Conservation (phyloP, 1,140 invertebrate genomes). For the Microplitis mediator region DNA sequence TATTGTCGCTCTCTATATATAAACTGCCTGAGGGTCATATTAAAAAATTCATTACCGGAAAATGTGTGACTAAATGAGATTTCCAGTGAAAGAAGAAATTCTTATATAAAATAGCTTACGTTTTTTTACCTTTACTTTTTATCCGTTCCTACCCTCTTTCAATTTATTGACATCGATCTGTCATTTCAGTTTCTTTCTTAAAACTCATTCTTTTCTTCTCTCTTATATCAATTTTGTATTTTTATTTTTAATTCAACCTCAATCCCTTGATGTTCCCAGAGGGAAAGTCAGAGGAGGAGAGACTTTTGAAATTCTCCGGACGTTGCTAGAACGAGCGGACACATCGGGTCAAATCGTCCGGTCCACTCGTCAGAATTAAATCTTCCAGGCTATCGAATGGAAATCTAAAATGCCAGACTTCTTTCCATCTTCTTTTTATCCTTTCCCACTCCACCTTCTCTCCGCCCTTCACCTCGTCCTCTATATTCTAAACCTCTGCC, state of each 20-base stretch:
- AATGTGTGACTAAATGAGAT: background rate
- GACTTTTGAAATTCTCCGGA: background rate
- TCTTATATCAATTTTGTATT: background rate
- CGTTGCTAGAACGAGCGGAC: background rate
- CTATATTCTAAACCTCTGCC: background rate
- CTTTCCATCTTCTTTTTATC: background rate
- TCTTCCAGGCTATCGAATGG: conserved; percentile 20
- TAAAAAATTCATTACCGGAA: conserved; percentile 8
- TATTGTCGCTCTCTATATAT: background rate
- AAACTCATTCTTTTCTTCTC: background rate
- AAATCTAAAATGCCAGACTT: conserved; percentile 19
- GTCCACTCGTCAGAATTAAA: conserved; percentile 22
- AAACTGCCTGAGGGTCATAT: background rate
- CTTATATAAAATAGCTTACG: background rate
- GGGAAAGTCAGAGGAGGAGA: background rate
- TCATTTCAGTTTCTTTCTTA: conserved; percentile 2
- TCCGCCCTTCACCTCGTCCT: background rate
- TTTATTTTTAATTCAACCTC: background rate
- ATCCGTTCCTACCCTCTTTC: background rate
- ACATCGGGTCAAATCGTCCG: conserved; percentile 16
- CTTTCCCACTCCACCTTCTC: background rate
- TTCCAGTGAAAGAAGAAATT: background rate
- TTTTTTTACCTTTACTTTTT: background rate
- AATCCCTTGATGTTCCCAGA: background rate
- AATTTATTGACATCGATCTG: conserved; percentile 1